Conservation (phyloP, 2,113 vertebrate species). For the Pogonocichla stellata region DNA sequence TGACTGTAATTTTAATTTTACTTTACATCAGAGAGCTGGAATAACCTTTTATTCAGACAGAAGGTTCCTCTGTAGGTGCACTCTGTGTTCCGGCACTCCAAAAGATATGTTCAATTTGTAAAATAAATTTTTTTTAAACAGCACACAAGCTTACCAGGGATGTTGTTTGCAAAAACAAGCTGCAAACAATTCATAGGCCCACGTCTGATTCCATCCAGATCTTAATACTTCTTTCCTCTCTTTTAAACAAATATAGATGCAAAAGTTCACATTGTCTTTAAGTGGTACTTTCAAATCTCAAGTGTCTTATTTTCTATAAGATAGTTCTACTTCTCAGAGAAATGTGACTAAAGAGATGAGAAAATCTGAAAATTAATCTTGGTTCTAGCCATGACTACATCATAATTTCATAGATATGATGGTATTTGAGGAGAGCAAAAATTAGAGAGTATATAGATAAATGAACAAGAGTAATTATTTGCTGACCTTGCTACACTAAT, state of each 20-base stretch:
- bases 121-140: background rate
- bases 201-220: background rate
- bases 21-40: background rate
- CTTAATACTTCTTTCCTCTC: background rate
- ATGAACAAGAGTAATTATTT: background rate
- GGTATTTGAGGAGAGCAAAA: background rate
- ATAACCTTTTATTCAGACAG: background rate
- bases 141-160: background rate
- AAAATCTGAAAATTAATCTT: background rate
- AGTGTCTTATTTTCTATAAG: background rate
- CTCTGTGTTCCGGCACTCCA: background rate
- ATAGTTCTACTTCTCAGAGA: background rate
- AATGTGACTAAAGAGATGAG: background rate
- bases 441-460: background rate
- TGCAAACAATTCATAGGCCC: background rate
- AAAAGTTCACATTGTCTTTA: background rate
- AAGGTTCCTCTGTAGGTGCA: background rate
- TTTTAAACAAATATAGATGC: background rate
- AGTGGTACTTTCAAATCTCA: background rate
- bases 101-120: background rate
- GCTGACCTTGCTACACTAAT: background rate
- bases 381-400: background rate
- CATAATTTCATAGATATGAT: background rate
- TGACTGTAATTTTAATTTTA: slow-evolving; percentile 9
- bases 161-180: background rate